Evolutionary conservation across 2,888 invertebrate species (phyloP).

Genomic region (Malacosoma neustria): DNA sequence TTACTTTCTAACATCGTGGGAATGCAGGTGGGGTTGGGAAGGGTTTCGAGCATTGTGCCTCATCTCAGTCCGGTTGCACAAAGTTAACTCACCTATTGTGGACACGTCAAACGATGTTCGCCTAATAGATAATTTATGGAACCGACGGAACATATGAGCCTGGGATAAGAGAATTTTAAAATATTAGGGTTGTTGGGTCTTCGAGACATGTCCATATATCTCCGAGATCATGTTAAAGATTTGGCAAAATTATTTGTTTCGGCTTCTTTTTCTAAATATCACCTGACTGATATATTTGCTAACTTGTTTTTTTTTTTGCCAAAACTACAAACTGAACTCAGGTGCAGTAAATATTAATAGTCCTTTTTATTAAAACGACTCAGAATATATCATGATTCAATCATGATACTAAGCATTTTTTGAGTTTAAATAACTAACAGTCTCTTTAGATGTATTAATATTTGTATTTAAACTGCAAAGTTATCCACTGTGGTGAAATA

Average conservation of each 20-base stretch:
- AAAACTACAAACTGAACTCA: too few relatives aligned
- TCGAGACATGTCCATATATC: conserved; percentile 32
- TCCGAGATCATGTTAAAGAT: conserved; percentile 38
- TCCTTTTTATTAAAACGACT: too few relatives aligned
- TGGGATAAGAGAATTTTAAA: conserved; percentile 41
- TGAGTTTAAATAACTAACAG: too few relatives aligned
- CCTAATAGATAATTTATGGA: conserved; percentile 71
- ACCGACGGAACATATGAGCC: conserved; percentile 43
- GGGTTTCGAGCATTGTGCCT: conserved; percentile 35
- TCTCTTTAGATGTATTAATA: too few relatives aligned
- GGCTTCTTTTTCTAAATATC: conserved; percentile 21
- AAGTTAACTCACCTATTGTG: conserved; percentile 63
- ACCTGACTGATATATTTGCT: neutral
- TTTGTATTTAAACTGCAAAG: too few relatives aligned
- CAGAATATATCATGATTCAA: too few relatives aligned
- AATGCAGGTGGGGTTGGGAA: conserved; percentile 72
- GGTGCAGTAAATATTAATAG: too few relatives aligned
- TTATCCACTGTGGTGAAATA: too few relatives aligned
- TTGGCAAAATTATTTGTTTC: conserved; percentile 47
- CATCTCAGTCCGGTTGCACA: conserved; percentile 57
- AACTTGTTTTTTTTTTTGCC: neutral
- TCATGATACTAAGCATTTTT: too few relatives aligned
- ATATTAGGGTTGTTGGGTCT: conserved; percentile 61
- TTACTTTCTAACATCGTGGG: conserved; percentile 70
- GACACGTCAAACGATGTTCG: conserved; percentile 63